Conservation (phyloP, 2,113 vertebrate genomes). For the Engraulis encrasicolus region DNA sequence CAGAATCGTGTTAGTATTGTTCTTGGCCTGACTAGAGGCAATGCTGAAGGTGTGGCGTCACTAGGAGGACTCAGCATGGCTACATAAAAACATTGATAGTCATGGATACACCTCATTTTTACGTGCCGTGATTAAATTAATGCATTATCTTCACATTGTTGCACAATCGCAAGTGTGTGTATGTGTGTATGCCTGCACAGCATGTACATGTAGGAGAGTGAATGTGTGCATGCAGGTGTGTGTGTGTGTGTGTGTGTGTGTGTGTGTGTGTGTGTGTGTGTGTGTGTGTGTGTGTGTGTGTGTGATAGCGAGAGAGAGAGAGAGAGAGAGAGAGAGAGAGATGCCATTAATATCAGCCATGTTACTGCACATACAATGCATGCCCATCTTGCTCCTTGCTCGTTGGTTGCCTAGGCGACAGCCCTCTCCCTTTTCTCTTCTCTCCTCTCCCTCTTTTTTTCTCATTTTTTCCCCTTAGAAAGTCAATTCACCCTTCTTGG, state of each 20-base stretch:
- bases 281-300: too few relatives aligned
- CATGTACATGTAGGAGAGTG: too few relatives aligned
- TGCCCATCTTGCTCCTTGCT: slow-evolving; percentile 22
- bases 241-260: background rate
- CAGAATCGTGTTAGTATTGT: too few relatives aligned
- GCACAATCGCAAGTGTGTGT: too few relatives aligned
- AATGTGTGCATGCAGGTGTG: background rate
- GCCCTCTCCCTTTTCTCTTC: background rate
- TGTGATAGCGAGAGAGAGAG: background rate
- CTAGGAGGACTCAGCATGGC: too few relatives aligned
- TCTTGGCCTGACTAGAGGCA: too few relatives aligned
- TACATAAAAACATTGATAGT: too few relatives aligned
- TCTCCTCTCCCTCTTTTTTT: background rate
- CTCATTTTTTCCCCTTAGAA: too few relatives aligned
- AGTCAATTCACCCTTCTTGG: slow-evolving; percentile 35
- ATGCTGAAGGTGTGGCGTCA: too few relatives aligned
- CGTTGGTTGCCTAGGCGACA: slow-evolving; percentile 39
- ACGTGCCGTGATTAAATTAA: background rate
- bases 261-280: background rate
- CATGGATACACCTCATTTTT: too few relatives aligned
- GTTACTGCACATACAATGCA: slow-evolving; percentile 5
- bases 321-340: background rate
- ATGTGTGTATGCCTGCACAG: too few relatives aligned
- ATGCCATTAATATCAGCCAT: background rate
- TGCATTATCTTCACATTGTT: too few relatives aligned